Evolutionary conservation across 1,140 invertebrate species (phyloP).

Genomic region (Drosophila ambigua): DNA sequence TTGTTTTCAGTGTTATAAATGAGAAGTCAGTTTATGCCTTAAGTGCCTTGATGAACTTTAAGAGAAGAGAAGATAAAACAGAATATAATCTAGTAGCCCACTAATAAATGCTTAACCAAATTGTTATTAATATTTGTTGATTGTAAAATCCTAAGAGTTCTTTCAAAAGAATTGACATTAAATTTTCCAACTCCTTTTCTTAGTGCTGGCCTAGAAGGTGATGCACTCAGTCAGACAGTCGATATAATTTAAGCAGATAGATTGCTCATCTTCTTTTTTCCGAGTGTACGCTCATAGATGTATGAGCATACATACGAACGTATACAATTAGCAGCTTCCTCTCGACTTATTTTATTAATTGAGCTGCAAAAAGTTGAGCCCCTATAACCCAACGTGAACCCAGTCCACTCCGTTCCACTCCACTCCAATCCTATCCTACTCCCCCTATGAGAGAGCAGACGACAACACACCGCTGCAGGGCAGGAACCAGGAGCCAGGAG

Average conservation of each 20-base stretch:
- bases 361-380: conserved; percentile 73
- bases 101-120: too few species aligned
- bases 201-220: too few species aligned
- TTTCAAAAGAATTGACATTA: too few species aligned
- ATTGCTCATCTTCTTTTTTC: conserved; percentile 27
- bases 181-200: not conserved
- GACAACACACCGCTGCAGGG: conserved; percentile 41
- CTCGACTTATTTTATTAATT: conserved; percentile 79
- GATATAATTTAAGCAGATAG: not conserved
- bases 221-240: conserved; percentile 3
- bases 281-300: conserved; percentile 19
- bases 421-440: conserved; percentile 1
- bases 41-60: too few species aligned
- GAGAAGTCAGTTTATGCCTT: too few species aligned
- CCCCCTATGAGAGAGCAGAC: conserved; percentile 13
- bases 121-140: too few species aligned
- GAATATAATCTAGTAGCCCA: too few species aligned
- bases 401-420: conserved; percentile 6
- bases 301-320: conserved; percentile 21
- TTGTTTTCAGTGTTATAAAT: too few species aligned
- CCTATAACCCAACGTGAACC: conserved; percentile 40
- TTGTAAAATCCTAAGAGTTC: too few species aligned
- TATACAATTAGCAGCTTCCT: conserved; percentile 80
- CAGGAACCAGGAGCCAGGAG: conserved; percentile 6
- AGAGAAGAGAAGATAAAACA: too few species aligned